phyloP scores from a whole-genome alignment of 92 coral and sea anemone species.

The Isaurus tuberculatus region DNA sequence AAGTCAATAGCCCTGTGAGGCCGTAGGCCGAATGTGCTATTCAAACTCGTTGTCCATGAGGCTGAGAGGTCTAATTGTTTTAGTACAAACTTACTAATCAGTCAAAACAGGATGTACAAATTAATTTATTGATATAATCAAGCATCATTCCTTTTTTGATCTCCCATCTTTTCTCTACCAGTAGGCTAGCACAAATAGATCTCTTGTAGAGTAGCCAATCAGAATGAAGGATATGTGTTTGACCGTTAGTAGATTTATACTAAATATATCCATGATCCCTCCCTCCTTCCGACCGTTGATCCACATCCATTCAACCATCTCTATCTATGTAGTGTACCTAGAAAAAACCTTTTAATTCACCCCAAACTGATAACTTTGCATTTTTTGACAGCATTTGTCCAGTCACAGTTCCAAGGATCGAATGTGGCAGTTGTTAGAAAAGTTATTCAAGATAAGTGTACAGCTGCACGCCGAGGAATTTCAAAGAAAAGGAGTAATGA shows the following conservation, averaged over 20 bases:
- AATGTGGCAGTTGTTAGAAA: conserved; percentile 46
- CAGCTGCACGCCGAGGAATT: conserved; percentile 38
- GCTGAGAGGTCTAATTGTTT: too few species aligned
- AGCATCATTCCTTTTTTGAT: background rate
- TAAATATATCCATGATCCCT: conserved; percentile 5
- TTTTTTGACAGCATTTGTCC: conserved; percentile 55
- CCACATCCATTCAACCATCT: background rate
- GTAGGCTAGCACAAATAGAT: conserved; percentile 38
- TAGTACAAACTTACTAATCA: too few species aligned
- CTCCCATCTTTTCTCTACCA: background rate
- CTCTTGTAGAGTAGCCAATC: conserved; percentile 48
- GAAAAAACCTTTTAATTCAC: background rate
- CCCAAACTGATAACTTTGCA: background rate
- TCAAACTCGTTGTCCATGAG: background rate
- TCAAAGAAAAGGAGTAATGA: conserved; percentile 32
- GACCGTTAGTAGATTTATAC: conserved; percentile 44
- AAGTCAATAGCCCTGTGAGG: background rate
- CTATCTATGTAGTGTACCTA: background rate
- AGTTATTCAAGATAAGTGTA: conserved; percentile 49
- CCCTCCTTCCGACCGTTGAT: too few species aligned
- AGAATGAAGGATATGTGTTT: conserved; percentile 40
- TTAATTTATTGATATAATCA: too few species aligned
- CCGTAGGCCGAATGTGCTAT: too few species aligned
- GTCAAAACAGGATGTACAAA: too few species aligned
- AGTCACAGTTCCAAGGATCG: conserved; percentile 50